These are phyloP conservation scores for Archips crataeganus DNA, from an alignment of 2,888 invertebrate genomes.

Conservation along the genomic window DNA sequence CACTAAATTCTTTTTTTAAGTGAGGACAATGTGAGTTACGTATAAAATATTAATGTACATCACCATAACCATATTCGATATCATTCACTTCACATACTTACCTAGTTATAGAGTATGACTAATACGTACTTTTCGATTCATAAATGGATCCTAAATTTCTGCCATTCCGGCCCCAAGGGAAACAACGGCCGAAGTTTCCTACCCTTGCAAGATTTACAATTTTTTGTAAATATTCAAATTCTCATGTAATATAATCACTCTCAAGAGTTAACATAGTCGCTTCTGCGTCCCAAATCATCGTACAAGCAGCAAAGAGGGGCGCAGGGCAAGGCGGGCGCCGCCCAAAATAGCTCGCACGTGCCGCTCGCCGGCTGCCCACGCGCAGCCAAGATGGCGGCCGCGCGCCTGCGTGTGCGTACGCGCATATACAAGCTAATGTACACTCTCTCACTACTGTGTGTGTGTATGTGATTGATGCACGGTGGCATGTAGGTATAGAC, in stretches of 20 bases:
- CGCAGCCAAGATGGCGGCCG: constrained; percentile 82
- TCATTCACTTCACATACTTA: too few relatives aligned
- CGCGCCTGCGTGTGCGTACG: constrained; percentile 46
- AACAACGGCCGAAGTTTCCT: too few relatives aligned
- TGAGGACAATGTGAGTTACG: too few relatives aligned
- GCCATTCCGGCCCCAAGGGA: too few relatives aligned
- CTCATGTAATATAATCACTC: constrained; percentile 10
- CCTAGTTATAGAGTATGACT: too few relatives aligned
- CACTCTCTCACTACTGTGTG: constrained; percentile 47
- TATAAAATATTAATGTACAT: too few relatives aligned
- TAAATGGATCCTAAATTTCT: too few relatives aligned
- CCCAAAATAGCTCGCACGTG: constrained; percentile 85
- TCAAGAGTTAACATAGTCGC: constrained; percentile 16
- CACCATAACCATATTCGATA: too few relatives aligned
- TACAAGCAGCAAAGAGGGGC: constrained; percentile 56
- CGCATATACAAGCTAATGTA: constrained; percentile 16
- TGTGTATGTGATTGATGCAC: constrained; percentile 69
- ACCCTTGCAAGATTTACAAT: too few relatives aligned
- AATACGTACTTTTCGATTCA: too few relatives aligned
- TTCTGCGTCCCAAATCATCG: constrained; percentile 40
- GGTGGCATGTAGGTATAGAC: constrained; percentile 34
- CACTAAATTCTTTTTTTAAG: too few relatives aligned
- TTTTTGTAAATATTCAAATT: background rate
- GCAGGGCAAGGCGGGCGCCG: constrained; percentile 65
- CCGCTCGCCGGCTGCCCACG: constrained; percentile 81